Percentiles rank a stretch among this genome's conserved stretches.
These are phyloP conservation scores for Ceryle rudis DNA, from an alignment of 2,797 vertebrate species.

Conservation along the genomic window DNA sequence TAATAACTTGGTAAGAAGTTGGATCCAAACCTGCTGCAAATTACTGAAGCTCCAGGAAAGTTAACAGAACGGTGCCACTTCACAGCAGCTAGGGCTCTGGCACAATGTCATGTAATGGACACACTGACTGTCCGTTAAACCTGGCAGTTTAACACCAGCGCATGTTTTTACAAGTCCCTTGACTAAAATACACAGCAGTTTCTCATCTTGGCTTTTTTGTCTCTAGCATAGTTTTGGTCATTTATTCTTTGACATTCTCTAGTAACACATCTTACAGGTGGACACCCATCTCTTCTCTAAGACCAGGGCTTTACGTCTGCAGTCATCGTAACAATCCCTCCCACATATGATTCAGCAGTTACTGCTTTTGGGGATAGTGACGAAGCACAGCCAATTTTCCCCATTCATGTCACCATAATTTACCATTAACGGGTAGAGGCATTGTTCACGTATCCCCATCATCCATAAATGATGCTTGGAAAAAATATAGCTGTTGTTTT, in stretches of 20 bases:
- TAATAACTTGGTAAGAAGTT: neutral
- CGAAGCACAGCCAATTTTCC: neutral
- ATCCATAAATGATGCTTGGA: neutral
- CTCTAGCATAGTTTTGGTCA: neutral
- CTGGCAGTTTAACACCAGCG: neutral
- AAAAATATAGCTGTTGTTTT: neutral
- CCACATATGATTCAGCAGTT: neutral
- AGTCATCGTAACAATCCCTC: accelerated
- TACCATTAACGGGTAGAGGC: neutral
- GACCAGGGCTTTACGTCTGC: neutral
- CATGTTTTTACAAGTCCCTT: neutral
- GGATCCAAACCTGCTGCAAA: neutral
- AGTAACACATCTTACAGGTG: neutral
- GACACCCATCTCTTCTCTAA: neutral
- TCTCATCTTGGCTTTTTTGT: neutral
- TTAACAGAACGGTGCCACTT: neutral
- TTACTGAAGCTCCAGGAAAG: neutral
- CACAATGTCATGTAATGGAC: neutral
- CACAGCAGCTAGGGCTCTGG: neutral
- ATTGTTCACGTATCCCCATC: neutral
- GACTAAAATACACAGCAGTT: neutral
- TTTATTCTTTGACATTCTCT: neutral
- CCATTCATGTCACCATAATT: neutral
- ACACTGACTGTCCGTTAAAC: neutral
- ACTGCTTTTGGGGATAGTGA: neutral